These are phyloP conservation scores for Aproaerema taeniolella DNA, from an alignment of 2,888 invertebrate genomes.

Conservation along the genomic window DNA sequence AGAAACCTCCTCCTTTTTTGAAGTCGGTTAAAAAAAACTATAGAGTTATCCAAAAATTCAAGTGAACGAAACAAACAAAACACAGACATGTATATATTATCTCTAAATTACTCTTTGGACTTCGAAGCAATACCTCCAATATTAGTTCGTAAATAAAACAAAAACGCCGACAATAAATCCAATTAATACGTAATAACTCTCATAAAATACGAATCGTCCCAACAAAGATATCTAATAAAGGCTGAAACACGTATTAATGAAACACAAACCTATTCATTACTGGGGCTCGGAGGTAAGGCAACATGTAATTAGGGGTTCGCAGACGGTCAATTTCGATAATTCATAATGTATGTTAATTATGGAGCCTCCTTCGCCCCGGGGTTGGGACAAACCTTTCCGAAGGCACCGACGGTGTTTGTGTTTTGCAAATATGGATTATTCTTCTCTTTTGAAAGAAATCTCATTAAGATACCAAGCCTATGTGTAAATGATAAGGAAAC, in stretches of 20 bases:
- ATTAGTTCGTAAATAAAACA: conserved; percentile 18
- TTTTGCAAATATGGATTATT: conserved; percentile 1
- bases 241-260: conserved; percentile 60
- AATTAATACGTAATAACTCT: conserved; percentile 55
- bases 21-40: no score
- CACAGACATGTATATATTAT: no score
- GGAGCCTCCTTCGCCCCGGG: conserved; percentile 55
- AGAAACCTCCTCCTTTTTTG: no score
- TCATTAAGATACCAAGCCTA: no score
- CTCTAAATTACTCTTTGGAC: no score
- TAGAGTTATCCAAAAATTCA: no score
- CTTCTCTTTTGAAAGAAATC: no score
- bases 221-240: conserved; percentile 58
- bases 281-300: conserved; percentile 29
- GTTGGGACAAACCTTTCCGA: conserved; percentile 34
- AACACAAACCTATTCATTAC: conserved; percentile 66
- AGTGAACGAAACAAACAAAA: no score
- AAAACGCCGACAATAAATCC: conserved; percentile 34
- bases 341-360: conserved; percentile 76
- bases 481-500: no score
- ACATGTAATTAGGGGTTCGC: conserved; percentile 66
- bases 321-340: conserved; percentile 71
- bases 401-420: conserved; percentile 12
- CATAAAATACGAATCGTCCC: conserved; percentile 54
- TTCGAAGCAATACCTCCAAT: no score